Evolutionary conservation across 2,113 vertebrate genomes (phyloP).

Genomic region (Aythya baeri): DNA sequence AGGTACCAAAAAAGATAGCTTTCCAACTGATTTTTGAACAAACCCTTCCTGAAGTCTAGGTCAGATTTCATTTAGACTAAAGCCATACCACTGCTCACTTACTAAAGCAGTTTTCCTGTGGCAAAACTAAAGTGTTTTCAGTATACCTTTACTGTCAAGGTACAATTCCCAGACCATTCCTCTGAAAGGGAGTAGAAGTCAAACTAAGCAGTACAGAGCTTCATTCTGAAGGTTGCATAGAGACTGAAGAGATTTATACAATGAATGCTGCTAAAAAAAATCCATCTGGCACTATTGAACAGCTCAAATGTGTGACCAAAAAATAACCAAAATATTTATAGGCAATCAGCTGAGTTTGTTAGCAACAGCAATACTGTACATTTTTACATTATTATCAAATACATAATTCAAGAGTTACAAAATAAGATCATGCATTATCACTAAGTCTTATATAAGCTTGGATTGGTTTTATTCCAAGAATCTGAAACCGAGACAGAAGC

Average conservation of each 20-base stretch:
- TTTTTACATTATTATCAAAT: conserved; percentile 81
- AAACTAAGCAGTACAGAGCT: conserved; percentile 5
- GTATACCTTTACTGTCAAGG: not conserved
- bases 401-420: conserved; percentile 78
- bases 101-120: not conserved
- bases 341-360: conserved; percentile 73
- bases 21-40: not conserved
- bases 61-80: not conserved
- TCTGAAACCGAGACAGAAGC: conserved; percentile 62
- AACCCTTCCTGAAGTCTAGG: not conserved
- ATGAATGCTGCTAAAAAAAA: conserved; percentile 54
- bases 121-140: not conserved
- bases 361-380: conserved; percentile 83
- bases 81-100: not conserved
- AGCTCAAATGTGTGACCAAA: conserved; percentile 71
- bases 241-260: conserved; percentile 65
- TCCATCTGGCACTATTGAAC: conserved; percentile 61
- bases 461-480: conserved; percentile 56
- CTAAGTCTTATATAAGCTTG: conserved; percentile 74
- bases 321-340: conserved; percentile 77
- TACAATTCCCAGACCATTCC: not conserved
- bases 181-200: conserved; percentile 8
- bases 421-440: conserved; percentile 81
- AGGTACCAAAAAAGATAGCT: not conserved
- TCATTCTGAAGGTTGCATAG: conserved; percentile 74